Conservation (phyloP, 2,888 invertebrate species). For the Agelastica alni region DNA sequence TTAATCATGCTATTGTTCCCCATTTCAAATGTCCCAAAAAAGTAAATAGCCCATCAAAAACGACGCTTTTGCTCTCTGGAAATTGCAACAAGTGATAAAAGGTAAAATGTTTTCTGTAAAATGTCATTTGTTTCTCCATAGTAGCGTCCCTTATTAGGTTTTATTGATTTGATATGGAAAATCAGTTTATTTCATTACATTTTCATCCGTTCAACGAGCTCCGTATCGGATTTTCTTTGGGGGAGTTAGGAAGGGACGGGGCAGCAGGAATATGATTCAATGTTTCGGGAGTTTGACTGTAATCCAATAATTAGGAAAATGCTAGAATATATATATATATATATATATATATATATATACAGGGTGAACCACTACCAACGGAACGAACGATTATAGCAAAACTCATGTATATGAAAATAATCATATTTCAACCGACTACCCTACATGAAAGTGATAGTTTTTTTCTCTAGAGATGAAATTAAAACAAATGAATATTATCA, state of each 20-base stretch:
- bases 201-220: slow-evolving; percentile 46
- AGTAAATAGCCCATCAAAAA: not conserved
- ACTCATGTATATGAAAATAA: too few species aligned
- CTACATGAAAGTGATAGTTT: too few species aligned
- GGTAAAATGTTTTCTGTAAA: slow-evolving; percentile 25
- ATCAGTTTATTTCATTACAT: slow-evolving; percentile 51
- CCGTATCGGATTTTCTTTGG: slow-evolving; percentile 50
- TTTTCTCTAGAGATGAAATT: too few species aligned
- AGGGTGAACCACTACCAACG: too few species aligned
- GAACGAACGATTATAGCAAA: too few species aligned
- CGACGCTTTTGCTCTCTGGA: slow-evolving; percentile 9
- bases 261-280: too few species aligned
- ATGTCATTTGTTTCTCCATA: slow-evolving; percentile 31
- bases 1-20: not conserved
- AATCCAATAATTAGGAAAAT: too few species aligned
- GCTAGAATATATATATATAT: too few species aligned
- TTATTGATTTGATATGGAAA: slow-evolving; percentile 47
- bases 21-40: not conserved
- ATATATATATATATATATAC: too few species aligned
- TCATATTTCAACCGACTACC: too few species aligned
- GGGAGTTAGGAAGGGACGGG: slow-evolving; percentile 37
- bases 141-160: slow-evolving; percentile 44
- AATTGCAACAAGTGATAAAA: slow-evolving; percentile 24
- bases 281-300: too few species aligned
- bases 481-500: too few species aligned